Conservation (phyloP, 2,888 invertebrate genomes). For the Petrolisthes cinctipes region DNA sequence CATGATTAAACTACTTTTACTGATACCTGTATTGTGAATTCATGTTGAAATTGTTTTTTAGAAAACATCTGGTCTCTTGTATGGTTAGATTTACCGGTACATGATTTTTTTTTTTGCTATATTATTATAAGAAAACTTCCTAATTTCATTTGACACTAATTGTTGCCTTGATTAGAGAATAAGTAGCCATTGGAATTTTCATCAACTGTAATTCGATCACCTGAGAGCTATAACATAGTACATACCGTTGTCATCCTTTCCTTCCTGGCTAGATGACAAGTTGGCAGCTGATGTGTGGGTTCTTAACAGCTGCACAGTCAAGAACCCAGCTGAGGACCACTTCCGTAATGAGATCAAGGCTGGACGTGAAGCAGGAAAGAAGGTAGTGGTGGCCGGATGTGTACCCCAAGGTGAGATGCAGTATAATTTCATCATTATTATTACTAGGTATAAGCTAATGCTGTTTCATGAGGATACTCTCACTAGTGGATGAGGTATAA, state of each 20-base stretch:
- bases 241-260: not conserved
- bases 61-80: too few species aligned
- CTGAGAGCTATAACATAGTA: not conserved
- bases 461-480: too few species aligned
- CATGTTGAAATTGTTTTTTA: too few species aligned
- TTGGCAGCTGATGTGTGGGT: constrained; percentile 91
- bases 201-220: not conserved
- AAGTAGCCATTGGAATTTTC: not conserved
- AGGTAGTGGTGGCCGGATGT: constrained; percentile 96
- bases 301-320: constrained; percentile 97
- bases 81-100: not conserved
- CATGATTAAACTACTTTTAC: too few species aligned
- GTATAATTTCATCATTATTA: too few species aligned
- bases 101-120: not conserved
- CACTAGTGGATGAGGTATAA: too few species aligned
- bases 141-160: constrained; percentile 23
- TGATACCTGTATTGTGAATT: too few species aligned
- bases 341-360: constrained; percentile 85
- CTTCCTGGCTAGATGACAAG: constrained; percentile 76
- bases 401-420: constrained; percentile 70
- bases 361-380: constrained; percentile 81
- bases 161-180: constrained; percentile 11
- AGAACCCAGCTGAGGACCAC: constrained; percentile 96
- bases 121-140: not conserved
- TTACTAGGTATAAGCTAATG: too few species aligned